Evolutionary conservation across 2,888 invertebrate species (phyloP).

Genomic region (Stomorhina lunata): DNA sequence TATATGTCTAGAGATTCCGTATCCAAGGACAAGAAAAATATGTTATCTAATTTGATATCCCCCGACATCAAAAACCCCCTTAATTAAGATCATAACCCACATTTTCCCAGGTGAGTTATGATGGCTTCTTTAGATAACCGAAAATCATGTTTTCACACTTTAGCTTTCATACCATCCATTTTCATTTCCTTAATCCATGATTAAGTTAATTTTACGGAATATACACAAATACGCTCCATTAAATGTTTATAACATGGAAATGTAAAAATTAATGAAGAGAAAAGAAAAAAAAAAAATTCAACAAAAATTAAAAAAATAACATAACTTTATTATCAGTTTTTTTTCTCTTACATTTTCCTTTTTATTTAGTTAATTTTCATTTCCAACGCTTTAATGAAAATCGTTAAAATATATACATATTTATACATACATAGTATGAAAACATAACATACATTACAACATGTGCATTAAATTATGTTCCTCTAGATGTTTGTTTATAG

Average conservation of each 20-base stretch:
- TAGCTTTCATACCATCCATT: neutral
- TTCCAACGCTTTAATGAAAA: constrained; percentile 20
- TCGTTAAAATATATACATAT: neutral
- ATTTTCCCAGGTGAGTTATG: no score
- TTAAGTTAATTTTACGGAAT: neutral
- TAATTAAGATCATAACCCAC: no score
- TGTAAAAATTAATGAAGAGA: neutral
- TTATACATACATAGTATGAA: neutral
- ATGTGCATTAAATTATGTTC: no score
- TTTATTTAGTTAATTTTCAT: constrained; percentile 29
- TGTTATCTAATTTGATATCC: no score
- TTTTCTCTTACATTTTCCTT: constrained; percentile 41
- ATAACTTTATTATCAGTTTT: constrained; percentile 71
- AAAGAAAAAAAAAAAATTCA: constrained; percentile 72
- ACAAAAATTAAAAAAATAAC: constrained; percentile 78
- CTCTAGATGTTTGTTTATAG: no score
- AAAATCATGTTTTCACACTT: no score
- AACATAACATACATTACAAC: no score
- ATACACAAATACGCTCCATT: neutral
- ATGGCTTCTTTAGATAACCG: no score
- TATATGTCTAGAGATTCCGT: no score
- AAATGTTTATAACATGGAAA: neutral
- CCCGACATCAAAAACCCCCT: no score
- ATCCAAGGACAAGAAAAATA: no score
- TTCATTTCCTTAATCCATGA: neutral